Evolutionary conservation across 2,888 invertebrate species (phyloP), one percentile per base, ranked within the genome.

Genomic region (Agonopterix heracliana): DNA sequence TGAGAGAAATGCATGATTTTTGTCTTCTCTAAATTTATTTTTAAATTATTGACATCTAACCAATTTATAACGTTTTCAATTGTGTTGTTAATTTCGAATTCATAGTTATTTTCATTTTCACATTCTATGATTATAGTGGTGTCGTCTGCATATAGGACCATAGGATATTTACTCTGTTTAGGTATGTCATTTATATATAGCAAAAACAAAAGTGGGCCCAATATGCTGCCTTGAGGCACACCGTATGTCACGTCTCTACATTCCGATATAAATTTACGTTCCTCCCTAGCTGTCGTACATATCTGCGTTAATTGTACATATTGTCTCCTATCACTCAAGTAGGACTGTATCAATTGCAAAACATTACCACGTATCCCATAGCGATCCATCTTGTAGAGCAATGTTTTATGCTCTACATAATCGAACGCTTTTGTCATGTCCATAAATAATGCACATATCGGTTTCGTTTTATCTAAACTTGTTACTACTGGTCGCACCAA

Each of bases 371-470:
- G 45, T n/a, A 53, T 13, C 2, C 53, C 50, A 34, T 46, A 50
- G 2, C 9, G 10, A 42, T 50, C 47, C 8, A 53, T 7, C 40
- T 53, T 50, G 1, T 38, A 13, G 9, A 48, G 35, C 26, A 50
- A 13, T 44, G 38, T 34, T 2, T 13, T 7, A 36, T 48, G 46
- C 9, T 41, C 34, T 0, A 53, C 53, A 36, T 12, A 48, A 38
- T 51, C 53, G 35, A 53, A 53, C 1, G 53, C 53, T 47, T 51
- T 53, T 10, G 45, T 44, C 48, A 53, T 50, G 11, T 53, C 53
- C 42, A 53, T 35, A 10, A 41, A 50, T 4, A 50, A 10, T 1
- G 17, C 52, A 8, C 13, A n/a, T 26, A 46, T 34, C 3, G 36
- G 34, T 44, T 9, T 45, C 9, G 46, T 41, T 14, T 41, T 42